Conservation (phyloP, 2,797 vertebrate species). For the Sphenopsis melanotis region DNA sequence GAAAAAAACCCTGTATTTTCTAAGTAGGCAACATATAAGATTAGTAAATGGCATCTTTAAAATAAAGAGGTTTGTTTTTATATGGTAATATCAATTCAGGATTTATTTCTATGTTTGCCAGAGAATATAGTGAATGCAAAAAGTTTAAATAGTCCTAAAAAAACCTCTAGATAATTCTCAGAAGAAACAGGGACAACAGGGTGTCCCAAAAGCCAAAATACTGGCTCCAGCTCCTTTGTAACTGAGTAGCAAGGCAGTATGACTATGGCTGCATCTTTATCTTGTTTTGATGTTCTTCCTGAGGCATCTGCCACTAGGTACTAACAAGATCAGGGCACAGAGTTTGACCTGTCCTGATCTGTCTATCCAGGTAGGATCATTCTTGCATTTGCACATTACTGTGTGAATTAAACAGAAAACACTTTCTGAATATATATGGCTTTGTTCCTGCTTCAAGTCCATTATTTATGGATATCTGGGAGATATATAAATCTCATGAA, state of each 20-base stretch:
- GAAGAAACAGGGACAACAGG: neutral
- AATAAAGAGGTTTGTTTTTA: neutral
- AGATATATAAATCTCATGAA: neutral
- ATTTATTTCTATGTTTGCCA: neutral
- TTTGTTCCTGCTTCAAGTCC: neutral
- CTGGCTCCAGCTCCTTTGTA: neutral
- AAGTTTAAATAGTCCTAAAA: neutral
- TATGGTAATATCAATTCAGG: neutral
- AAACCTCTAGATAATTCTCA: neutral
- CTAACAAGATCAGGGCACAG: neutral
- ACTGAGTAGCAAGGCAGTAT: neutral
- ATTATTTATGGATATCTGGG: neutral
- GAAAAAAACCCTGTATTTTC: fast-evolving
- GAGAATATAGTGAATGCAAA: neutral
- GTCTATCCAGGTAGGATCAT: neutral
- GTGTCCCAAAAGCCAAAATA: neutral
- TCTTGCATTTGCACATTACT: neutral
- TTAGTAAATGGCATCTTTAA: neutral
- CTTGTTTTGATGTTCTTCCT: neutral
- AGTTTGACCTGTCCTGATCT: neutral
- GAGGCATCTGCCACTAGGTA: neutral
- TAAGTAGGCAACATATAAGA: neutral
- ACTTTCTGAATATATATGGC: neutral
- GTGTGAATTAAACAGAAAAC: neutral
- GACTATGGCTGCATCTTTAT: neutral